phyloP scores from a whole-genome alignment of 2,113 vertebrate genomes.

The Chaetodon auriga region DNA sequence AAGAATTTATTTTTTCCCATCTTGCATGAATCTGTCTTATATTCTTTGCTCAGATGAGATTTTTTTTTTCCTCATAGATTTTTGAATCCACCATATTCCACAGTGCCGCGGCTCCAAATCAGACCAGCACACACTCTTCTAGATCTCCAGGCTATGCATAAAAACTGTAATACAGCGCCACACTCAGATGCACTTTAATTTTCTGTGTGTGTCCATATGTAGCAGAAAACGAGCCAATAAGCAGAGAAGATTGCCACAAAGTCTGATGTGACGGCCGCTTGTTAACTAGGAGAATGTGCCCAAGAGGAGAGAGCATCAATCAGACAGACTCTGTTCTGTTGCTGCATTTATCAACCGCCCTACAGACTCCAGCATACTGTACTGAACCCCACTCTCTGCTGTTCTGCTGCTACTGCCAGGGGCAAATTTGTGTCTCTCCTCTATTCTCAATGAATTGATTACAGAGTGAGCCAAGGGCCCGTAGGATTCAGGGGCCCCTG shows the following conservation, averaged over 20 bases:
- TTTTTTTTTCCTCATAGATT: background rate
- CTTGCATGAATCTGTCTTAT: background rate
- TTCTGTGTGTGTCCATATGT: slow-evolving; percentile 43
- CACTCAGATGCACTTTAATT: slow-evolving; percentile 56
- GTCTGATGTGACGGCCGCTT: background rate
- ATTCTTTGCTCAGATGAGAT: background rate
- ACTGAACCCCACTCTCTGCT: background rate
- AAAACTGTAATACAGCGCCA: slow-evolving; percentile 17
- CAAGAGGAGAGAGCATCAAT: slow-evolving; percentile 19
- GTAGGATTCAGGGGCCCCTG: background rate
- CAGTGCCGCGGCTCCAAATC: background rate
- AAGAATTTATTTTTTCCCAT: background rate
- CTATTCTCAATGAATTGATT: background rate
- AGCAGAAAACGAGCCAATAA: slow-evolving; percentile 13
- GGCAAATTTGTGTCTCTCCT: background rate
- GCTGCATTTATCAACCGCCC: slow-evolving; percentile 9
- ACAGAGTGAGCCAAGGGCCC: background rate
- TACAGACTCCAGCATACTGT: background rate
- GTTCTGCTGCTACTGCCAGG: background rate
- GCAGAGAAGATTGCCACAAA: background rate
- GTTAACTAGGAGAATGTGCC: slow-evolving; percentile 24
- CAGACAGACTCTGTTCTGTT: slow-evolving; percentile 7
- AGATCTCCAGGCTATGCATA: background rate
- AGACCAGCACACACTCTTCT: background rate
- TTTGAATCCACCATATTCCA: background rate